These are phyloP conservation scores for Eurois occulta DNA, from an alignment of 2,888 invertebrate genomes.

Conservation along the genomic window DNA sequence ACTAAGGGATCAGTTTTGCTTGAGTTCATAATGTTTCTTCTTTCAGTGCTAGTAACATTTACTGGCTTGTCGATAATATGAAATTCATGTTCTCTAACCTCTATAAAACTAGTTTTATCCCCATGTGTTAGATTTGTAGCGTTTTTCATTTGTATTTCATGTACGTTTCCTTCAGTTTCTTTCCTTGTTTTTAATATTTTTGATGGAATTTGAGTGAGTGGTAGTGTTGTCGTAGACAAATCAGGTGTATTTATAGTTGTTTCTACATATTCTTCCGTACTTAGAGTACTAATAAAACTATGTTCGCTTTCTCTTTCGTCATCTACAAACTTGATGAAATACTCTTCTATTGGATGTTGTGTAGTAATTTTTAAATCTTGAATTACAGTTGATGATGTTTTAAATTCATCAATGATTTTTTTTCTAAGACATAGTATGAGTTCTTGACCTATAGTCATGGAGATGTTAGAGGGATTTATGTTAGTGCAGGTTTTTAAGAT, in stretches of 20 bases:
- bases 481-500: neutral
- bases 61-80: neutral
- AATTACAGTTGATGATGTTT: neutral
- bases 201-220: neutral
- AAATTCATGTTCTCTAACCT: neutral
- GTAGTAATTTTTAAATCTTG: neutral
- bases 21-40: neutral
- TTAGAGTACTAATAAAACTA: neutral
- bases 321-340: neutral
- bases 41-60: neutral
- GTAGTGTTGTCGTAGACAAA: neutral
- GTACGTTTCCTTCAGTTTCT: neutral
- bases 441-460: neutral
- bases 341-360: neutral
- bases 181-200: neutral
- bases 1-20: neutral
- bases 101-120: neutral
- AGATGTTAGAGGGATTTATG: neutral
- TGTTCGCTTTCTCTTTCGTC: neutral
- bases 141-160: conserved; percentile 5
- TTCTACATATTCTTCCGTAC: neutral
- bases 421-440: neutral
- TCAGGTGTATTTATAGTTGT: neutral
- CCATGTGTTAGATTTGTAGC: neutral
- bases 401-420: neutral